Evolutionary conservation across 2,113 vertebrate species (phyloP), one percentile per base, ranked within the genome.

Genomic region (Synodontis membranacea): DNA sequence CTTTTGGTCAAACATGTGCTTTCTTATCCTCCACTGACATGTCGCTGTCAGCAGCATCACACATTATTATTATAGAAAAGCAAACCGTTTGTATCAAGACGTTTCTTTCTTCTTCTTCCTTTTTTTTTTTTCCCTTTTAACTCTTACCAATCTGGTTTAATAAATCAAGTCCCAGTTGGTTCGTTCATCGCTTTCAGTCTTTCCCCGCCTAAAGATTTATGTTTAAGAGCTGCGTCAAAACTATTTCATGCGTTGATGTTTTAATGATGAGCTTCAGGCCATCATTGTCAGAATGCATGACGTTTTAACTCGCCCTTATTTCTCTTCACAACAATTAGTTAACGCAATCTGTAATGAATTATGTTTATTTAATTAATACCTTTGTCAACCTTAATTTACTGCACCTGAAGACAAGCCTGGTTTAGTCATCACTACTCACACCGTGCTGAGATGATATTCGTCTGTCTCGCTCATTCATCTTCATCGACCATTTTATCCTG

Each of bases 1-100:
- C n/a, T 23, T 76, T 76, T 60, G 52, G 19, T 46, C 83, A 46
- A 25, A 28, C 70, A 84, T 15, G 39, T 78, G 72, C 84, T 28
- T 39, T 72, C 66, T 48, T 34, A 64, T 58, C 19, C 42, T 17
- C 37, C 42, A 21, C 37, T 54, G 66, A 84, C 50, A 4, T 74
- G 34, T 72, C 46, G 14, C 34, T 39, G 31, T 31, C 48, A 54
- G 21, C 64, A 54, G 42, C 48, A 42, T 50, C 62, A 14, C 42
- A 42, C 48, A 56, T 52, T 37, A 34, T 15, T 21, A 25, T 70
- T 14, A 34, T n/a, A 21, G 39, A 42, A 25, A 17, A 31, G 44
- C 6, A n/a, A 56, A 9, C 25, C 39, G 15, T 12, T 60, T 44
- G 12, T 14, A 21, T 56, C 17, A 7, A 17, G 34, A 39, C 37